Evolutionary conservation across 1,140 invertebrate species (phyloP).

Genomic region (Magallana ariakensis): DNA sequence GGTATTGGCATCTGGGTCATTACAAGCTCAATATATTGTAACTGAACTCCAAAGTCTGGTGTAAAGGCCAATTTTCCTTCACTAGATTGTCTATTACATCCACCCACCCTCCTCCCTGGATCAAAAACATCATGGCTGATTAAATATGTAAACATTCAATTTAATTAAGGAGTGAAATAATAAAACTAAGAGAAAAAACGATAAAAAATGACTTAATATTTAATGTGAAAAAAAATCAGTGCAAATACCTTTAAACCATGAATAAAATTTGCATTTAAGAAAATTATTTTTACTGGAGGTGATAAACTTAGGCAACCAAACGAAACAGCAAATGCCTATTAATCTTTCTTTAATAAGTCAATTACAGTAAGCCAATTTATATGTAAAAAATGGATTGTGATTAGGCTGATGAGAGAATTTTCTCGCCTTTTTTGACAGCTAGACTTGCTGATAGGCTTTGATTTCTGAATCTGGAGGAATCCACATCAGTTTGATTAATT

Average conservation of each 20-base stretch:
- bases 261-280: too few relatives aligned
- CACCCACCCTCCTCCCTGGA: neutral
- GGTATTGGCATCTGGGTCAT: neutral
- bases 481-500: slow-evolving; percentile 27
- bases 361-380: slow-evolving; percentile 22
- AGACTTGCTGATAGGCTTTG: slow-evolving; percentile 6
- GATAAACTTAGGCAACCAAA: too few relatives aligned
- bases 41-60: neutral
- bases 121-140: too few relatives aligned
- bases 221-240: too few relatives aligned
- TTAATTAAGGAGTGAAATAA: too few relatives aligned
- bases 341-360: slow-evolving; percentile 28
- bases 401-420: slow-evolving; percentile 8
- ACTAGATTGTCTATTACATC: neutral
- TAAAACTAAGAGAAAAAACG: too few relatives aligned
- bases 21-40: neutral
- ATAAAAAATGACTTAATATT: too few relatives aligned
- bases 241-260: too few relatives aligned
- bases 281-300: too few relatives aligned
- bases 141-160: too few relatives aligned
- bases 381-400: neutral
- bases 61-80: neutral
- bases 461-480: slow-evolving; percentile 11
- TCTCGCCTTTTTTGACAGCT: neutral
- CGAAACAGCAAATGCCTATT: neutral